Base-by-base conservation (phyloP, 2,113 vertebrate genomes). In the Catagonus wagneri region DNA sequence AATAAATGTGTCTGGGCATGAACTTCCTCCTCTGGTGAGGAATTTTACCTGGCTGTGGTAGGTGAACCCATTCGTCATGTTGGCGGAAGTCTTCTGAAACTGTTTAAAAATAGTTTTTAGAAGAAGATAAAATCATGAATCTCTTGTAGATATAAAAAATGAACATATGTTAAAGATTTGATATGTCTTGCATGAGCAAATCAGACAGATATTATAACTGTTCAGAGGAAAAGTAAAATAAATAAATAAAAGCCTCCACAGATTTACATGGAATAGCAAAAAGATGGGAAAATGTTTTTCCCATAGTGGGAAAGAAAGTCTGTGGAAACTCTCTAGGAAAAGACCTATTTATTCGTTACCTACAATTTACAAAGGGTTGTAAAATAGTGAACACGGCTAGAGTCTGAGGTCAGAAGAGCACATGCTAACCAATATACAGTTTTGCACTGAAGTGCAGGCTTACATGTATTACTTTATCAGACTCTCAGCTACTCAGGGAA, bases 111-210 rank as follows among this genome's bases (percentile, higher is more conserved):
- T 36, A 52, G 20, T 63, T 92, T 80, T 71, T 44, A 83, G 29
- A 27, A 72, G 78, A 95, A 13, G 19, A 15, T 81, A 93, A 92
- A 19, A 56, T 69, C 1, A 72, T 66, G 52, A 44, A 5, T 80
- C 8, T 34, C 17, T 66, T 65, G 72, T 3, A 69, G 17, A 54
- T 68, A 60, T 68, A 74, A 90, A 90, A 92, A 90, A 65, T 44
- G 17, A 90, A 60, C 29, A 39, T 23, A 4, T 34, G 54, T 81
- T 95, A 86, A 95, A 86, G 34, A 69, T 92, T 71, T 87, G n/a
- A 25, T 88, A 69, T 76, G 60, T 83, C 44, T 71, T 15, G 83
- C 50, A 60, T 92, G 58, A 74, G 8, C 87, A n/a, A 90, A 60
- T 74, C 25, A 90, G 19, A 1, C 4, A 92, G 27, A 54, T 88